Evolutionary conservation across 23 tunicate genomes (phyloP).

Genomic region (Trididemnum clinides): DNA sequence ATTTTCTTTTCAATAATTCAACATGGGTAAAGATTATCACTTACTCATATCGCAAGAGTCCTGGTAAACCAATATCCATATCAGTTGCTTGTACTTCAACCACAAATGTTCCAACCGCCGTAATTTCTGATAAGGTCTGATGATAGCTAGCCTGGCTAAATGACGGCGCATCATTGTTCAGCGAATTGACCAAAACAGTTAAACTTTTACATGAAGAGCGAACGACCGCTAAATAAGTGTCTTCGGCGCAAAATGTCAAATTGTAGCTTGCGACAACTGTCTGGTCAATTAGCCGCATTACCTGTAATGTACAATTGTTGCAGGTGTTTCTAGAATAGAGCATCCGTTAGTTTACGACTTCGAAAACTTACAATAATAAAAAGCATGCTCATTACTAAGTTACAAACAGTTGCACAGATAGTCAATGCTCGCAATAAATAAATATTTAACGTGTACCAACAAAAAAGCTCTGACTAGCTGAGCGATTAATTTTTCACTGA

Average conservation of each 20-base stretch:
- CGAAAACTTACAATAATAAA: neutral
- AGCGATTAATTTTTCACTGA: no score
- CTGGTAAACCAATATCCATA: conserved; percentile 59
- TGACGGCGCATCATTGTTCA: conserved; percentile 58
- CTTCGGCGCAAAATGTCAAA: conserved; percentile 49
- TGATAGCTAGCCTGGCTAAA: conserved; percentile 35
- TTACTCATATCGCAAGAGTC: conserved; percentile 64
- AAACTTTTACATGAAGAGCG: conserved; percentile 43
- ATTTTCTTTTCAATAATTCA: no score
- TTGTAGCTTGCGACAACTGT: conserved; percentile 35
- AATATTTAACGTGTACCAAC: no score
- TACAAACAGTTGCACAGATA: no score
- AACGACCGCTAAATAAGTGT: conserved; percentile 25
- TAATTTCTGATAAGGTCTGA: conserved; percentile 45
- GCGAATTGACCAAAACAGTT: conserved; percentile 70
- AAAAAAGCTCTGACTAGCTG: no score
- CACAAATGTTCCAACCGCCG: conserved; percentile 61
- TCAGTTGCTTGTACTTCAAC: conserved; percentile 56
- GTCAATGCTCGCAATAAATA: no score
- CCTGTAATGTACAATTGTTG: conserved; percentile 30
- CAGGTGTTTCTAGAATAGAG: neutral
- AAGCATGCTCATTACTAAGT: neutral
- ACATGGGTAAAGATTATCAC: no score
- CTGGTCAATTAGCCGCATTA: conserved; percentile 25
- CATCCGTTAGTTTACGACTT: neutral